Evolutionary conservation across 1,140 invertebrate genomes (phyloP), one percentile per base, ranked within the genome.

Genomic region (Scaptomyza graminum): DNA sequence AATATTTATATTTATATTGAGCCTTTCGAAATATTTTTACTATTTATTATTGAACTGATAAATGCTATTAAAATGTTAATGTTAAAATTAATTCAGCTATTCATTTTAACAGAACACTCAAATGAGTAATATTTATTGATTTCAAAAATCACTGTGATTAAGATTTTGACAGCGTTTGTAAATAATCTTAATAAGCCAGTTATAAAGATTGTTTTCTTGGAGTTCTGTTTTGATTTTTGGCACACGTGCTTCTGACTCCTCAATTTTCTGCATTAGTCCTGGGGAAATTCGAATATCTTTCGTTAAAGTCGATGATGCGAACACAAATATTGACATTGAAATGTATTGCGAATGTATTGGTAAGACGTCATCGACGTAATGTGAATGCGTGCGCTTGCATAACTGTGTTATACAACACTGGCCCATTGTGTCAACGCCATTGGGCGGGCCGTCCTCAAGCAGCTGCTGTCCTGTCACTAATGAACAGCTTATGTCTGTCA

Each of bases 401-500:
- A 50, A 43, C 22, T 43, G 64, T 43, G 64, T 66, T 66, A 51
- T 50, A 50, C 55, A 60, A 66, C 55, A 66, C 64, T 66, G 64
- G 63, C 52, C 39, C 31, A 34, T 31, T 1, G 56, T 62, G 63
- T 59, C 63, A 59, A n/a, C 44, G 52, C 43, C 28, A 13, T 16
- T 12, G 50, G 51, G 31, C 41, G 51, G 50, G 51, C 18, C 41
- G 51, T 47, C 28, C 22, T 37, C 22, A 9, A 52, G 57, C 37
- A 44, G 67, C 37, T 65, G n/a, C n/a, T n/a, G n/a, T n/a, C n/a
- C n/a, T n/a, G 67, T 65, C 61, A 50, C 13, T 49, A 70, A 65
- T 57, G 61, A 65, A 70, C 67, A 65, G 67, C 67, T 70, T 70
- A 57, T 57, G 52, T 52, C 52, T 71, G 68, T 65, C 61, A 46